Conservation (phyloP, 2,113 vertebrate genomes). For the Canis aureus region DNA sequence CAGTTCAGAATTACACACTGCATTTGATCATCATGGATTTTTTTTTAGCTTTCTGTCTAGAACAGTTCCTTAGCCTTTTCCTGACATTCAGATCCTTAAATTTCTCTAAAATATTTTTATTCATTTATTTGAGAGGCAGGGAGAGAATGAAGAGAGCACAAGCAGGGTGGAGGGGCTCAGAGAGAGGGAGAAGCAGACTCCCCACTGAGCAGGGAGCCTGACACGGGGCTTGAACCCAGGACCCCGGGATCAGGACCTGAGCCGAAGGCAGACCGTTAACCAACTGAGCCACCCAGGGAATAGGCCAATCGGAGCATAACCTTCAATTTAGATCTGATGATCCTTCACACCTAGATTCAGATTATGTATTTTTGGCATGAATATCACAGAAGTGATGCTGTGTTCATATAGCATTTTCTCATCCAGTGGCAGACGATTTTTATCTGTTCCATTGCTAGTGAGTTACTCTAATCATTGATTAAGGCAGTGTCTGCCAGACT, state of each 20-base stretch:
- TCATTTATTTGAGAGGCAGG: no score
- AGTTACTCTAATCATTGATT: not conserved
- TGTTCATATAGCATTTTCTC: not conserved
- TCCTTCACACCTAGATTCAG: not conserved
- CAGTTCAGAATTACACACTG: not conserved
- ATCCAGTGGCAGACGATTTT: not conserved
- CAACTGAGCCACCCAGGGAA: not conserved
- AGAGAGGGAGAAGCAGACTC: no score
- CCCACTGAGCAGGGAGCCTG: no score
- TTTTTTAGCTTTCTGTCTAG: not conserved
- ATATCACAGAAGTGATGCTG: not conserved
- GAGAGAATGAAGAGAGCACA: no score
- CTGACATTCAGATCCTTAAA: not conserved
- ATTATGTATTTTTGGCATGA: not conserved
- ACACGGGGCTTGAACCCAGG: no score
- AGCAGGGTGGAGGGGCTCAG: no score
- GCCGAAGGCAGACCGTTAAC: no score
- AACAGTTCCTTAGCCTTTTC: not conserved
- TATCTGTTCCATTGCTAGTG: not conserved
- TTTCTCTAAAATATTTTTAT: not conserved
- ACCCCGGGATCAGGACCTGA: no score
- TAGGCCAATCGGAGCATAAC: not conserved
- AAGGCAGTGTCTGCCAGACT: not conserved
- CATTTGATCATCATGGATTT: not conserved
- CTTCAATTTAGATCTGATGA: not conserved